These are phyloP conservation scores for Epizoanthus rinbou DNA, from an alignment of 92 coral and sea anemone genomes.

Conservation along the genomic window DNA sequence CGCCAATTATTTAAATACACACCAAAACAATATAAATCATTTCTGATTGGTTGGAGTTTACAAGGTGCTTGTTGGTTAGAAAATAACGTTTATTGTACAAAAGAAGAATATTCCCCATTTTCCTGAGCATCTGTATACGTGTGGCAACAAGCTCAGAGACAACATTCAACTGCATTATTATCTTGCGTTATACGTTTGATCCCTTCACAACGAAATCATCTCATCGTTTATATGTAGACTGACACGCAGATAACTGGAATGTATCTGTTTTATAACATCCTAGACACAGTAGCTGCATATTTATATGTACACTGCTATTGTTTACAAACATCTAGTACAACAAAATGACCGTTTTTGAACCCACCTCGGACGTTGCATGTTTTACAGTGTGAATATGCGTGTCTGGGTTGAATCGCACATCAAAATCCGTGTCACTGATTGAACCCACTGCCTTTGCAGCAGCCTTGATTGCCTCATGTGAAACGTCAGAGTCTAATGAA, in stretches of 20 bases:
- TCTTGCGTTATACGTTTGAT: too few species aligned
- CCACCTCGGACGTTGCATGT: slow-evolving; percentile 92
- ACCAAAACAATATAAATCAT: neutral
- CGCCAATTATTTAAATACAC: neutral
- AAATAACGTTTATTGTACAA: neutral
- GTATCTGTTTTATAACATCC: too few species aligned
- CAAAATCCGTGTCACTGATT: slow-evolving; percentile 91
- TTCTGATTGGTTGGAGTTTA: neutral
- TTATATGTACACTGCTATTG: too few species aligned
- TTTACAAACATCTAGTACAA: neutral
- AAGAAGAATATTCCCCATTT: neutral
- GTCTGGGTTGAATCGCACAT: slow-evolving; percentile 95
- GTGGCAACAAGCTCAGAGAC: too few species aligned
- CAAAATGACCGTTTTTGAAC: neutral
- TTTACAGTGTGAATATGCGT: slow-evolving; percentile 77
- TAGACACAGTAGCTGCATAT: too few species aligned
- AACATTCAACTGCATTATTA: too few species aligned
- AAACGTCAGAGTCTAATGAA: slow-evolving; percentile 65
- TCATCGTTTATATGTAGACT: too few species aligned
- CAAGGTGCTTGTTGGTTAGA: neutral
- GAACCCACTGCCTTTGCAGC: slow-evolving; percentile 94
- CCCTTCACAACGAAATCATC: too few species aligned
- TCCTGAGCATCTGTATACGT: neutral
- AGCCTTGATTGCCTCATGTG: slow-evolving; percentile 85
- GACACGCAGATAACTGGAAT: too few species aligned